Evolutionary conservation across 92 coral and sea anemone genomes (phyloP).

Genomic region (Porites evermanni): DNA sequence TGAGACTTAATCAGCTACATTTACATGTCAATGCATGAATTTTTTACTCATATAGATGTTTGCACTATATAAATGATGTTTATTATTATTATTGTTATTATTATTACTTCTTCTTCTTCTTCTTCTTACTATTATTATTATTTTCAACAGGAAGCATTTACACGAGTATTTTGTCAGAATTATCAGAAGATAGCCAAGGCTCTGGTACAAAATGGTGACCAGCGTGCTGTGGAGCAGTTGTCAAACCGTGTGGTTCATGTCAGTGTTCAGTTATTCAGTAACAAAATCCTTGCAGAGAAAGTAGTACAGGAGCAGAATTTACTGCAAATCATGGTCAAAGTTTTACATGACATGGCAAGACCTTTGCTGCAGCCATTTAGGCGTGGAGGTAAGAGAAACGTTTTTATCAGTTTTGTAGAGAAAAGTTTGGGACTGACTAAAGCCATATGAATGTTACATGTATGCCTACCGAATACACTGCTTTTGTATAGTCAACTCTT

Average conservation of each 20-base stretch:
- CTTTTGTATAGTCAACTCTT: too few relatives aligned
- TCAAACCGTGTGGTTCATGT: conserved; percentile 97
- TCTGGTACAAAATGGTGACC: conserved; percentile 71
- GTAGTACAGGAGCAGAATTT: conserved; percentile 95
- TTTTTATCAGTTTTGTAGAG: too few relatives aligned
- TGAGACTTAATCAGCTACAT: too few relatives aligned
- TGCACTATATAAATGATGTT: too few relatives aligned
- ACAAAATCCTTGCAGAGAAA: conserved; percentile 88
- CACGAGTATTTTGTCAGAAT: conserved; percentile 91
- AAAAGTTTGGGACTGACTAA: too few relatives aligned
- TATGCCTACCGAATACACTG: too few relatives aligned
- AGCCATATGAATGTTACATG: too few relatives aligned
- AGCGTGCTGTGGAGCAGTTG: conserved; percentile 81
- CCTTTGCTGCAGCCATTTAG: conserved; percentile 79
- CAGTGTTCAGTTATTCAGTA: conserved; percentile 98
- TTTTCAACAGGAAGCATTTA: conserved; percentile 80
- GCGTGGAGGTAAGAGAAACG: conserved; percentile 76
- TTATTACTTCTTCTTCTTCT: background rate
- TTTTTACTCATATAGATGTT: too few relatives aligned
- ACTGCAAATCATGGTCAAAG: conserved; percentile 95
- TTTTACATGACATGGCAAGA: conserved; percentile 94
- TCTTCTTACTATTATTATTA: background rate
- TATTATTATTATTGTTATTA: too few relatives aligned
- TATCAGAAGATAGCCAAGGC: conserved; percentile 96
- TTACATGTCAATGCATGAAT: too few relatives aligned